Percentiles rank a stretch among this genome's conserved stretches.
These are phyloP conservation scores for Numenius phaeopus DNA, from an alignment of 2,797 vertebrate species.

Conservation along the genomic window DNA sequence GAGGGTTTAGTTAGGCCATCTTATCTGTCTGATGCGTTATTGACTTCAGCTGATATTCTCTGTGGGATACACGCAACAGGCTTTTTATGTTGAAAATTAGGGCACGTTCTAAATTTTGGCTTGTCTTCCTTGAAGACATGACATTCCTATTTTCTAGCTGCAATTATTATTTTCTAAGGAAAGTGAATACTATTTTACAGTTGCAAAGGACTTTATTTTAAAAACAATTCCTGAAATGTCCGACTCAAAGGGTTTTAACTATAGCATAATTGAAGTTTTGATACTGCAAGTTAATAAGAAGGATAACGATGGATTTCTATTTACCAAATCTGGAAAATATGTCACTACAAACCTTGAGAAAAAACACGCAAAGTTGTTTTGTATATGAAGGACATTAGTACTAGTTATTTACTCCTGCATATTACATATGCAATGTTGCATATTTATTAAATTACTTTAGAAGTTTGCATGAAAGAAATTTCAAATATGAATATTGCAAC, in stretches of 20 bases:
- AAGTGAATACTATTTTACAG: not conserved
- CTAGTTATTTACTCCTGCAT: too few species aligned
- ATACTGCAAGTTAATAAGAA: not conserved
- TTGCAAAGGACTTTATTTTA: not conserved
- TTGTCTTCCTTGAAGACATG: constrained; percentile 5
- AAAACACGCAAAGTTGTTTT: not conserved
- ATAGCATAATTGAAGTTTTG: not conserved
- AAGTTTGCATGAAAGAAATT: not conserved
- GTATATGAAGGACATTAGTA: not conserved
- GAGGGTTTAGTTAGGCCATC: not conserved
- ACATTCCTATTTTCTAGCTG: not conserved
- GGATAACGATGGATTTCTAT: not conserved
- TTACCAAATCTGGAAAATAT: not conserved
- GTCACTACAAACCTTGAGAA: not conserved
- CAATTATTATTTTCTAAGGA: not conserved
- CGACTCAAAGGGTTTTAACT: not conserved
- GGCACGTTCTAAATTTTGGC: not conserved
- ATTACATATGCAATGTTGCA: not conserved
- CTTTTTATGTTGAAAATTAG: not conserved
- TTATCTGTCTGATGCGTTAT: constrained; percentile 5
- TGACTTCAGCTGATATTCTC: constrained; percentile 33
- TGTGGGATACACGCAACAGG: not conserved
- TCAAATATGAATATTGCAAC: not conserved
- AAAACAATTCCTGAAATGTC: not conserved
- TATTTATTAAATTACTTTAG: not conserved